phyloP scores from a whole-genome alignment of 2,113 vertebrate species.

The Sphyrna mokarran region DNA sequence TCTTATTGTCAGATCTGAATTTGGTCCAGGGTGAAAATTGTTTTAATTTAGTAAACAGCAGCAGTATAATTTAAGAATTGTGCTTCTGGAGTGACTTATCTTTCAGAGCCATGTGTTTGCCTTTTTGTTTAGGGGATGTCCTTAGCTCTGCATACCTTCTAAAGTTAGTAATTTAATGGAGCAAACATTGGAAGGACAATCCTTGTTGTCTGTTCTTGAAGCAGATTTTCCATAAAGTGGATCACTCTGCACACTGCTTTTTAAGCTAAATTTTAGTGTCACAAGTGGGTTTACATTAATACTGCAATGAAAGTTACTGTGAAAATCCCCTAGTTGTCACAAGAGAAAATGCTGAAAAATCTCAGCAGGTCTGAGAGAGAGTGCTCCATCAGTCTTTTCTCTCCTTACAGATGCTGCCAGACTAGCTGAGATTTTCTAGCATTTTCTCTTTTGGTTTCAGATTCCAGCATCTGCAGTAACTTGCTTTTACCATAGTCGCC shows the following conservation, averaged over 20 bases:
- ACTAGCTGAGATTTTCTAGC: too few relatives aligned
- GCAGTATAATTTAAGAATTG: neutral
- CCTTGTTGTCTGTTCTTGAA: neutral
- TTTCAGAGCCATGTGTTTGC: neutral
- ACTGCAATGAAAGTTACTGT: too few relatives aligned
- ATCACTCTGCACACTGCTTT: neutral
- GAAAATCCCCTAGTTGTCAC: too few relatives aligned
- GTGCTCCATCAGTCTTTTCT: too few relatives aligned
- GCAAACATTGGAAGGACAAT: neutral
- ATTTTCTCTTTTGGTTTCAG: too few relatives aligned
- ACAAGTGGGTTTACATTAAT: too few relatives aligned
- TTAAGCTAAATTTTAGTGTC: too few relatives aligned
- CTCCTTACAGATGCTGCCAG: too few relatives aligned
- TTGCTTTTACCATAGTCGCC: too few relatives aligned
- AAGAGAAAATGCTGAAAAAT: too few relatives aligned
- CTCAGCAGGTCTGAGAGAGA: too few relatives aligned
- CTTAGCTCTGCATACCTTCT: neutral
- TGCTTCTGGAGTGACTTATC: neutral
- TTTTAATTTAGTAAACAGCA: neutral
- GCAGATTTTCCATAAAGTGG: neutral
- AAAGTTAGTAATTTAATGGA: neutral
- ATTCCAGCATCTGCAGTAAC: too few relatives aligned
- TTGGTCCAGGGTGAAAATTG: neutral
- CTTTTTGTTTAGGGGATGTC: neutral
- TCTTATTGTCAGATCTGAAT: neutral